Conservation (phyloP, 2,797 vertebrate species). For the Avahi laniger region DNA sequence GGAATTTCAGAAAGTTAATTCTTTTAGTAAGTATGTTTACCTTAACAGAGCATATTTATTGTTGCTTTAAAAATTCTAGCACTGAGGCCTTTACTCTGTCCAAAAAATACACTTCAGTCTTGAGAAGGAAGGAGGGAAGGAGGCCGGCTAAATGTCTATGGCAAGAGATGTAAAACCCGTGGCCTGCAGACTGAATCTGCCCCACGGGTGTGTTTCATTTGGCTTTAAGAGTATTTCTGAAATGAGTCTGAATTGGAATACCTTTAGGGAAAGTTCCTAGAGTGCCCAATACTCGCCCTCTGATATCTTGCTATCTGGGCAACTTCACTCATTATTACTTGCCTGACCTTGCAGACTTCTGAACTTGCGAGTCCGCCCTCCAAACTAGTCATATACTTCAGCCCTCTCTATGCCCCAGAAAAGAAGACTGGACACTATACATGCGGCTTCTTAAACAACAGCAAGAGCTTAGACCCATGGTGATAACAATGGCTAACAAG, state of each 20-base stretch:
- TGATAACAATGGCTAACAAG: not conserved
- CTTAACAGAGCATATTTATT: constrained; percentile 1
- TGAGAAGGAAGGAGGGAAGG: not conserved
- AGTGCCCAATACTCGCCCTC: not conserved
- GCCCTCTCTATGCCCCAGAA: not conserved
- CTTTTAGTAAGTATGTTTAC: constrained; percentile 15
- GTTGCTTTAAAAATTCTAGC: constrained; percentile 35
- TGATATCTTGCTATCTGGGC: not conserved
- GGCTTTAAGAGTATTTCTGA: not conserved
- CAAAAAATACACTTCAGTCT: not conserved
- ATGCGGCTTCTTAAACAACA: constrained; percentile 6
- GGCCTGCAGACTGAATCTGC: not conserved
- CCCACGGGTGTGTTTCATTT: not conserved
- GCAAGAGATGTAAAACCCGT: not conserved
- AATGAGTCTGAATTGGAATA: constrained; percentile 28
- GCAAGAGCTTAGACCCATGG: not conserved
- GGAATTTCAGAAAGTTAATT: constrained; percentile 15
- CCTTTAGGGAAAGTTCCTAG: not conserved
- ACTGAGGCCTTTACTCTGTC: not conserved
- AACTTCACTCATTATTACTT: not conserved
- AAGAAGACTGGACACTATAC: not conserved
- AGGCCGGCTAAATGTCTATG: not conserved
- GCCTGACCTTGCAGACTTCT: not conserved
- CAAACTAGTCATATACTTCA: constrained; percentile 7
- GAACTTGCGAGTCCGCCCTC: not conserved